phyloP scores from a whole-genome alignment of 2,888 invertebrate species.

The Cepaea hortensis region DNA sequence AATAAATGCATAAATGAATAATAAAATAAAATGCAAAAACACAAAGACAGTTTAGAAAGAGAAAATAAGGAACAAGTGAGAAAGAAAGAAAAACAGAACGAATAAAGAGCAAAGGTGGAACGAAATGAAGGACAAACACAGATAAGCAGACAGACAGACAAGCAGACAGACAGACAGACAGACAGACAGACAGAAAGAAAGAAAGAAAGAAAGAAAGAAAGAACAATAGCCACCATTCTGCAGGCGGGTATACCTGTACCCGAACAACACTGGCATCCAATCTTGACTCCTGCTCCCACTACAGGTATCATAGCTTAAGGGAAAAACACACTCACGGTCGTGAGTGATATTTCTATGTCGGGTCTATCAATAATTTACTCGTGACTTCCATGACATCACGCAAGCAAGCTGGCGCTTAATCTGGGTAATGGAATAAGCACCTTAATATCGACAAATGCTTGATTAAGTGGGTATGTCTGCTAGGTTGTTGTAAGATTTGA shows the following conservation, averaged over 20 bases:
- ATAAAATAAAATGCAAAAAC: background rate
- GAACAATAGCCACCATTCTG: too few species aligned
- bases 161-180: too few species aligned
- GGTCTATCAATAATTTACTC: slow-evolving; percentile 27
- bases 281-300: background rate
- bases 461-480: too few species aligned
- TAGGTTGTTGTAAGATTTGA: too few species aligned
- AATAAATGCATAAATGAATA: too few species aligned
- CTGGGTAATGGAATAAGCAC: slow-evolving; percentile 23
- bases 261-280: background rate
- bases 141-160: too few species aligned
- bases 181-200: too few species aligned
- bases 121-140: too few species aligned
- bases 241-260: too few species aligned
- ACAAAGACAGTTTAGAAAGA: background rate
- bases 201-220: too few species aligned
- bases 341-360: slow-evolving; percentile 15
- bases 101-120: too few species aligned
- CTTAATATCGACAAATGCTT: background rate
- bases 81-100: too few species aligned
- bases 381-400: slow-evolving; percentile 21
- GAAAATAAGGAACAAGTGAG: background rate
- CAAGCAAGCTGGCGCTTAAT: slow-evolving; percentile 19
- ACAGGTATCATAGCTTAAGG: background rate
- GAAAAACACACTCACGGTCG: background rate